A percentile compares a stretch with the other conserved stretches of the same genome.
Evolutionary conservation across 2,888 invertebrate genomes (phyloP).

Genomic region (Hirtodrosophila alboralis): DNA sequence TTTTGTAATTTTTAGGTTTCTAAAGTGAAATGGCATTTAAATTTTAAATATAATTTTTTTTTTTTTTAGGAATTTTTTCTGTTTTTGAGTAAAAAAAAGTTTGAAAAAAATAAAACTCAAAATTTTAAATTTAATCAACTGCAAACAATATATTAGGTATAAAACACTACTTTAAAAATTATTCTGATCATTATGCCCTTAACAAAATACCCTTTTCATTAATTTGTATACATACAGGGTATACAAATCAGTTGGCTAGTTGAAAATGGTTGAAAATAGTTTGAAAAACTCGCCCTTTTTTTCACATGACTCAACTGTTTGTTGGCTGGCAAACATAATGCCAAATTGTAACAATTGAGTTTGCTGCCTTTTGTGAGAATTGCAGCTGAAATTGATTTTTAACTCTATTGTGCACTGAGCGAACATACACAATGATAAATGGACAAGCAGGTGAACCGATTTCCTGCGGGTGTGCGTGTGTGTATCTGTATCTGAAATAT

Average conservation of each 20-base stretch:
- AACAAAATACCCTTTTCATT: background rate
- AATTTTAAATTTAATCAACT: too few species aligned
- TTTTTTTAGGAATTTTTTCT: too few species aligned
- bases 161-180: too few species aligned
- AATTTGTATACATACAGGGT: background rate
- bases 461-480: constrained; percentile 24
- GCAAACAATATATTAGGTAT: too few species aligned
- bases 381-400: constrained; percentile 55
- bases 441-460: constrained; percentile 47
- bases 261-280: too few species aligned
- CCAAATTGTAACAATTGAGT: constrained; percentile 55
- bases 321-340: constrained; percentile 49
- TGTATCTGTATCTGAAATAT: constrained; percentile 6
- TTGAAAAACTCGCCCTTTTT: constrained; percentile 13
- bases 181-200: background rate
- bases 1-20: too few species aligned
- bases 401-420: constrained; percentile 36
- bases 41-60: too few species aligned
- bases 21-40: too few species aligned
- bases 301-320: constrained; percentile 51
- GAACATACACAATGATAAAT: constrained; percentile 46
- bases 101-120: too few species aligned
- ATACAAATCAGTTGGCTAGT: constrained; percentile 3
- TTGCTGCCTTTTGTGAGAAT: constrained; percentile 29
- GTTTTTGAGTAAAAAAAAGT: too few species aligned